Conservation (phyloP, 2,113 vertebrate species). For the Riparia riparia region DNA sequence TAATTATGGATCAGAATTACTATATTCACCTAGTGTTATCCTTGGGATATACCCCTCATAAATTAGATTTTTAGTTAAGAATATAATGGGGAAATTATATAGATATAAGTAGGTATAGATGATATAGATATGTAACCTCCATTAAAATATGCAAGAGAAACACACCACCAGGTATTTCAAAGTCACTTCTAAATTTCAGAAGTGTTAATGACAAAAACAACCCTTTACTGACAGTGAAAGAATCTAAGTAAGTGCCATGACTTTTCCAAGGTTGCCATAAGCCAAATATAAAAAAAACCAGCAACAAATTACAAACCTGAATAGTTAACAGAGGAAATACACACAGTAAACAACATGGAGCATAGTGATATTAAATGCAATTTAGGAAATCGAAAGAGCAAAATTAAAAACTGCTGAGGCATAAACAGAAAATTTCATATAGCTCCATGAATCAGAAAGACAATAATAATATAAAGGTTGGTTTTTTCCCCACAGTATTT, state of each 20-base stretch:
- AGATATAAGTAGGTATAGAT: too few relatives aligned
- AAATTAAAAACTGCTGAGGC: slow-evolving; percentile 75
- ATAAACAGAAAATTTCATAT: slow-evolving; percentile 63
- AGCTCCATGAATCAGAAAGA: slow-evolving; percentile 48
- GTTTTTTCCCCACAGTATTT: accelerated
- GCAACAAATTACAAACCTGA: neutral
- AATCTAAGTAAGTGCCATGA: neutral
- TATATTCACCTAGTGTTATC: neutral
- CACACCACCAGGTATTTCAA: neutral
- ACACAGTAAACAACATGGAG: slow-evolving; percentile 48
- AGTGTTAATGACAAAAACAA: neutral
- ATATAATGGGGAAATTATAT: neutral
- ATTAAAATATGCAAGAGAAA: neutral
- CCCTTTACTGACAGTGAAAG: neutral
- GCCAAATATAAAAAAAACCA: neutral
- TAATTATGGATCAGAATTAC: neutral
- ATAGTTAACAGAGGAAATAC: slow-evolving; percentile 31
- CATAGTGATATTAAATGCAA: slow-evolving; percentile 61
- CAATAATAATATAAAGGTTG: neutral
- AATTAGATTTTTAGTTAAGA: neutral
- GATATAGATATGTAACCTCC: neutral
- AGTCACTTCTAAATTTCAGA: neutral
- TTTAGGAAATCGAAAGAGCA: slow-evolving; percentile 66
- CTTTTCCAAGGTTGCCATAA: neutral
- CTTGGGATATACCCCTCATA: neutral